Evolutionary conservation across 1,140 invertebrate species (phyloP).

Genomic region (Acromyrmex heyeri): DNA sequence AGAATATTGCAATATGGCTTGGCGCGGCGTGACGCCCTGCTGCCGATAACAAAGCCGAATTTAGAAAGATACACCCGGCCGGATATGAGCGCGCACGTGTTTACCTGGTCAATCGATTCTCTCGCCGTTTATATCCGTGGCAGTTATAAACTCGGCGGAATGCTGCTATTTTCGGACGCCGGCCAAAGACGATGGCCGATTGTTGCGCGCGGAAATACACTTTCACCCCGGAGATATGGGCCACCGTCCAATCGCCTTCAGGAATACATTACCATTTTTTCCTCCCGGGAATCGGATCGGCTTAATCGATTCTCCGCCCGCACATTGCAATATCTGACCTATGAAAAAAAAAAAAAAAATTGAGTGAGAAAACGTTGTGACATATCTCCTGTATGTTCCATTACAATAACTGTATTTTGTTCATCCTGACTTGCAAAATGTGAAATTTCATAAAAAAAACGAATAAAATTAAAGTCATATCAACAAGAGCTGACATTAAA

Average conservation of each 20-base stretch:
- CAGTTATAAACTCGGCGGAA: conserved; percentile 46
- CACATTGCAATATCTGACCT: conserved; percentile 14
- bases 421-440: neutral
- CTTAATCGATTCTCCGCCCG: conserved; percentile 42
- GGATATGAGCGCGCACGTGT: conserved; percentile 54
- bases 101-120: conserved; percentile 53
- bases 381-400: neutral
- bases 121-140: conserved; percentile 26
- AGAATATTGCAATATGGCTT: conserved; percentile 48
- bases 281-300: conserved; percentile 1
- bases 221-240: conserved; percentile 28
- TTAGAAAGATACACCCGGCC: conserved; percentile 32
- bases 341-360: conserved; percentile 12
- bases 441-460: neutral
- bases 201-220: conserved; percentile 41
- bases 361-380: neutral
- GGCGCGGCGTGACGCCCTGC: neutral
- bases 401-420: neutral
- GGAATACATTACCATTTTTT: conserved; percentile 53
- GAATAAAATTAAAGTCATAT: too few species aligned
- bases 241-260: conserved; percentile 34
- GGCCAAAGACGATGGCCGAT: conserved; percentile 31
- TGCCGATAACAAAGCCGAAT: conserved; percentile 46
- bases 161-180: conserved; percentile 40
- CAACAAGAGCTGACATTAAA: too few species aligned